These are phyloP conservation scores for Esox niger DNA, from an alignment of 2,113 vertebrate genomes.

Conservation along the genomic window DNA sequence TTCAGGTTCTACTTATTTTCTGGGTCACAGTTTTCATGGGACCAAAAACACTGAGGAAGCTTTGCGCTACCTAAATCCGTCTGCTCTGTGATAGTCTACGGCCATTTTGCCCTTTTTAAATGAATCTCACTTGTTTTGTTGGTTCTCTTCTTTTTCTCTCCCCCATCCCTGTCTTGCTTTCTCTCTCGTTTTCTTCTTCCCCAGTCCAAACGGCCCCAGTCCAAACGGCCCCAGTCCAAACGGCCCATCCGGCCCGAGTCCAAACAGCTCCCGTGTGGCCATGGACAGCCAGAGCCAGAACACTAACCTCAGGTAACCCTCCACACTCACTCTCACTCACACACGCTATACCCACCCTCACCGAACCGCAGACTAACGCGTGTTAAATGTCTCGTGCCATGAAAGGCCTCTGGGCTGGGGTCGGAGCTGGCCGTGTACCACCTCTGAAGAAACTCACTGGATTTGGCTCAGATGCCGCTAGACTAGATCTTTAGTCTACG, in stretches of 20 bases:
- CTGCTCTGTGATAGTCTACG: no score
- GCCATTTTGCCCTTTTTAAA: conserved; percentile 13
- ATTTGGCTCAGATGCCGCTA: conserved; percentile 2
- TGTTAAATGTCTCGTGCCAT: no score
- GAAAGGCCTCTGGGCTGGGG: not conserved
- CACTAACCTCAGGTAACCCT: conserved; percentile 74
- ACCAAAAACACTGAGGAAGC: no score
- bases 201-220: conserved; percentile 41
- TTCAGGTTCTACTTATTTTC: no score
- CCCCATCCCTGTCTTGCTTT: not conserved
- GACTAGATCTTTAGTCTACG: not conserved
- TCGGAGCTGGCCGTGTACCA: not conserved
- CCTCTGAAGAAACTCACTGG: not conserved
- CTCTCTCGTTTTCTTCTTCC: not conserved
- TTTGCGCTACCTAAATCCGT: no score
- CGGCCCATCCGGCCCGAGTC: conserved; percentile 69
- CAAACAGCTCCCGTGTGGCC: conserved; percentile 72
- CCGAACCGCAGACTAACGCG: no score
- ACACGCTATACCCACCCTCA: conserved; percentile 24
- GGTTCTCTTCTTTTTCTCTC: conserved; percentile 7
- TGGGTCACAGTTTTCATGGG: no score
- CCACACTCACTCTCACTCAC: conserved; percentile 13
- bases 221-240: conserved; percentile 64
- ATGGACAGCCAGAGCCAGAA: conserved; percentile 73
- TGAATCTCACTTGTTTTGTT: conserved; percentile 23